Evolutionary conservation across 2,888 invertebrate genomes (phyloP).

Genomic region (Leptinotarsa tumamoca): DNA sequence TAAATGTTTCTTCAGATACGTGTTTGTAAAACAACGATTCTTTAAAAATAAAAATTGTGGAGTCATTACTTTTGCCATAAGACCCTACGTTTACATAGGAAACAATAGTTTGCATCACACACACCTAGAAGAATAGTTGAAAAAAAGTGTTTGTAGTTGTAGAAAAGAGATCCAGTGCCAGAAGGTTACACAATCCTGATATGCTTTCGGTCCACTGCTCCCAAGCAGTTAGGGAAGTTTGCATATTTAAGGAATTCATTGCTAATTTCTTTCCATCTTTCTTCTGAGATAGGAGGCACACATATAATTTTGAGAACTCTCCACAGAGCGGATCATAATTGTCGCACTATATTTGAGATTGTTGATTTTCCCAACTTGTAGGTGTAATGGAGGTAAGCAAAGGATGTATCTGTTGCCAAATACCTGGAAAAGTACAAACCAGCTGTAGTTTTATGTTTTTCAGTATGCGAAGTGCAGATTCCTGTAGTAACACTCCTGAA

Average conservation of each 20-base stretch:
- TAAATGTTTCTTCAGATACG: conserved; percentile 1
- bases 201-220: not conserved
- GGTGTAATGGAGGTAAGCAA: not conserved
- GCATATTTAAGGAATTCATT: conserved; percentile 3
- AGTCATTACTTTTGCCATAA: conserved; percentile 16
- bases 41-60: conserved; percentile 1
- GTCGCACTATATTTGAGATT: conserved; percentile 20
- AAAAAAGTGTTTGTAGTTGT: conserved; percentile 7
- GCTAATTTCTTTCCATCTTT: conserved; percentile 12
- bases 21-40: conserved; percentile 18
- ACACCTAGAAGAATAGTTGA: conserved; percentile 1
- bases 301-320: not conserved
- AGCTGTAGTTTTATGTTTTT: no score
- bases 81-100: not conserved
- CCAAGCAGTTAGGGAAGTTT: conserved; percentile 12
- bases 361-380: conserved; percentile 18
- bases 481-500: not conserved
- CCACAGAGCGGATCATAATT: conserved; percentile 7
- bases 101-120: no score
- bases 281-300: conserved; percentile 13
- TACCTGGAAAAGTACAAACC: not conserved
- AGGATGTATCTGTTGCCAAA: not conserved
- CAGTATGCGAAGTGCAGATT: not conserved
- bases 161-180: not conserved
- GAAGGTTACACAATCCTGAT: not conserved